Evolutionary conservation across 2,888 invertebrate species (phyloP).

Genomic region (Halictus quadricinctus): DNA sequence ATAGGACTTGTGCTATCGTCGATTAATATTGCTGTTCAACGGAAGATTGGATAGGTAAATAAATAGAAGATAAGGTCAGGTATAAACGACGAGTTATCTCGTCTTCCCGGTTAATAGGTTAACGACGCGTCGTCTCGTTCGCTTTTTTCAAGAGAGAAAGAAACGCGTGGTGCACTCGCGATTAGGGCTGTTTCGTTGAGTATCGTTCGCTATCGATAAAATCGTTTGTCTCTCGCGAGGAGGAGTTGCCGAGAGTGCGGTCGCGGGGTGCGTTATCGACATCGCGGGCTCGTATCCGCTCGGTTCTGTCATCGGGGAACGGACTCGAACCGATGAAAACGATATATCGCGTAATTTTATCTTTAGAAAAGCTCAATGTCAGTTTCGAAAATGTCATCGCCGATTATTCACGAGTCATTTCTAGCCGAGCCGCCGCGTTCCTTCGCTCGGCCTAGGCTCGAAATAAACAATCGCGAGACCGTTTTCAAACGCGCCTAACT

Average conservation of each 20-base stretch:
- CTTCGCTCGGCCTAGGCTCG: background rate
- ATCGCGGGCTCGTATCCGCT: background rate
- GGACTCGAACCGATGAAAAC: constrained; percentile 23
- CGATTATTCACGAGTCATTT: constrained; percentile 37
- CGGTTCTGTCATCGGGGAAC: background rate
- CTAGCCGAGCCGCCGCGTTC: constrained; percentile 13
- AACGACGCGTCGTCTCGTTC: constrained; percentile 3
- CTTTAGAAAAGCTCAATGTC: constrained; percentile 36
- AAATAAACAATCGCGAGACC: constrained; percentile 13
- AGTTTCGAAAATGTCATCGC: constrained; percentile 36
- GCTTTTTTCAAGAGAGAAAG: background rate
- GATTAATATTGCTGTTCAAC: background rate
- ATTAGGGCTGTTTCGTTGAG: background rate
- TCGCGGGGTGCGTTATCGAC: background rate
- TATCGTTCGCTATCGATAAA: constrained; percentile 1
- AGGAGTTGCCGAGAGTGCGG: background rate
- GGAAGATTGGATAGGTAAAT: constrained; percentile 2
- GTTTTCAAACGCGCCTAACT: background rate
- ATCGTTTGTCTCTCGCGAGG: constrained; percentile 6
- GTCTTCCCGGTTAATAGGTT: constrained; percentile 3
- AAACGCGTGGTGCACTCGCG: background rate
- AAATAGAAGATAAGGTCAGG: background rate
- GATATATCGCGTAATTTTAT: constrained; percentile 40
- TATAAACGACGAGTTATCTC: background rate
- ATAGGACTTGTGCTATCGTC: background rate